Conservation (phyloP, 2,113 vertebrate species). For the Balaenoptera acutorostrata region DNA sequence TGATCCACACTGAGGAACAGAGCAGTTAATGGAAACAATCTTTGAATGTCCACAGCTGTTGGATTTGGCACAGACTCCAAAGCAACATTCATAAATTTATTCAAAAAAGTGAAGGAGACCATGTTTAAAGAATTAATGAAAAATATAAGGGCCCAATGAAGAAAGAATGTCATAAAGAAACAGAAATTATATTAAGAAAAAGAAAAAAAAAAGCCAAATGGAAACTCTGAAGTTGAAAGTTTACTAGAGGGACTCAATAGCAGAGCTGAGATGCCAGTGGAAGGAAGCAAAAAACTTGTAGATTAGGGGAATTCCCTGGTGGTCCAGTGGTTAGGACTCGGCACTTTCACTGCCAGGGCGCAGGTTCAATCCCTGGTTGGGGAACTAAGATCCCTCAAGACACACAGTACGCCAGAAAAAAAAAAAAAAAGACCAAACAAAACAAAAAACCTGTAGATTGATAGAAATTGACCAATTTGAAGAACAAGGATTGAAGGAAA, state of each 20-base stretch:
- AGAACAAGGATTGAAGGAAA: neutral
- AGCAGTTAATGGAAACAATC: accelerated
- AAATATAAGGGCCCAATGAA: neutral
- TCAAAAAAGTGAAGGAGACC: neutral
- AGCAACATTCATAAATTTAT: accelerated
- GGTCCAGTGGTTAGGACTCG: neutral
- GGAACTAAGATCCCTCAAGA: neutral
- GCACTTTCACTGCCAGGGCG: neutral
- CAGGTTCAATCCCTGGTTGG: neutral
- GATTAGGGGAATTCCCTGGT: neutral
- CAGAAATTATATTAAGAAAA: neutral
- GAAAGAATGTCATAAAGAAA: neutral
- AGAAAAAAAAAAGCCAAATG: neutral
- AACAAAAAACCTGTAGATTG: neutral
- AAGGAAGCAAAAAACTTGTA: neutral
- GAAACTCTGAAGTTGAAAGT: neutral
- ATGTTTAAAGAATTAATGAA: neutral
- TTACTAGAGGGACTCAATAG: neutral
- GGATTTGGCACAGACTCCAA: neutral
- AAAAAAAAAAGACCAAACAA: too few relatives aligned
- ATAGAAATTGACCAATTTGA: neutral
- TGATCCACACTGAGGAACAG: accelerated
- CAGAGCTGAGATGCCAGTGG: neutral
- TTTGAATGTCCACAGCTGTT: accelerated
- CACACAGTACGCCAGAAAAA: neutral